phyloP scores from a whole-genome alignment of 2,888 invertebrate genomes.

The Marasmarcha lunaedactyla region DNA sequence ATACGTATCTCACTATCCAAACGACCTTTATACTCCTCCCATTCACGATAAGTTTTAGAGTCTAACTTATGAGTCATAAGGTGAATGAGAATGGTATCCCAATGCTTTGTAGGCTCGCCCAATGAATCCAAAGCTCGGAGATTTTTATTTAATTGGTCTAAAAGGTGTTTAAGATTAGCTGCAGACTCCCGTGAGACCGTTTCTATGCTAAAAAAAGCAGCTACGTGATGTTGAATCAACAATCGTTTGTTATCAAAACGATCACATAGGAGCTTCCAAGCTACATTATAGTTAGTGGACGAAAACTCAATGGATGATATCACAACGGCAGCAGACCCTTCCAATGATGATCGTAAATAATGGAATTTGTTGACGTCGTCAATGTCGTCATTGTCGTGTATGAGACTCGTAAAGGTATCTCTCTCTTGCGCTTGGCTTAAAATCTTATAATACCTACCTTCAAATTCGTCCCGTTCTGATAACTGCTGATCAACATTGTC shows the following conservation, averaged over 20 bases:
- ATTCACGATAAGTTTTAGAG: constrained; percentile 4
- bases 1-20: neutral
- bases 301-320: no score
- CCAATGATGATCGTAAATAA: constrained; percentile 15
- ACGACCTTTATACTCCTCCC: constrained; percentile 4
- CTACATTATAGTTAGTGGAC: no score
- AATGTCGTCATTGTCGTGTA: constrained; percentile 17
- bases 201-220: no score
- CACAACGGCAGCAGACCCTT: constrained; percentile 15
- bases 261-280: no score
- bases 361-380: constrained; percentile 20
- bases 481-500: no score
- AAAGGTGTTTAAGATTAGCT: constrained; percentile 11
- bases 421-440: no score
- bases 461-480: no score
- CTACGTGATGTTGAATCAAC: no score
- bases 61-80: constrained; percentile 4
- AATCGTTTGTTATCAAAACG: no score
- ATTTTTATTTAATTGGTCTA: constrained; percentile 19
- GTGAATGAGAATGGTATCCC: constrained; percentile 10
- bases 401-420: constrained; percentile 17
- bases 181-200: no score
- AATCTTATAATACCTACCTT: no score
- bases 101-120: constrained; percentile 13
- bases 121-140: constrained; percentile 15